Evolutionary conservation across 1,140 invertebrate genomes (phyloP).

Genomic region (Heliconius nattereri): DNA sequence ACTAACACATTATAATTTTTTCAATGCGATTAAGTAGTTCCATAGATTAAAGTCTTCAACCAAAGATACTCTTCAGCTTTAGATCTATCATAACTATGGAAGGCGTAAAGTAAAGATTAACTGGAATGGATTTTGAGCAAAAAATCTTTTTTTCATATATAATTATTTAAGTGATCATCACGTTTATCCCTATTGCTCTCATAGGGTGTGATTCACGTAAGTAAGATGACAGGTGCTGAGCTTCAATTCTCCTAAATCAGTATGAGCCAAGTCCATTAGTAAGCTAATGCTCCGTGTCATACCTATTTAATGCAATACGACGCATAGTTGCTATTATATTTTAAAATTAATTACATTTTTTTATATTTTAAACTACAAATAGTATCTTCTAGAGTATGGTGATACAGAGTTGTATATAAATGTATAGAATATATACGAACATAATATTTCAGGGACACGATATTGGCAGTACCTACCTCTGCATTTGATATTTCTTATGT

Average conservation of each 20-base stretch:
- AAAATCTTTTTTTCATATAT: neutral
- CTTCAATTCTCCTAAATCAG: neutral
- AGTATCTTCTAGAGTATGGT: neutral
- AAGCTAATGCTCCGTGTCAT: neutral
- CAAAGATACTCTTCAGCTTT: too few relatives aligned
- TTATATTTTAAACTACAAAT: neutral
- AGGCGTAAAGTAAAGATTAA: too few relatives aligned
- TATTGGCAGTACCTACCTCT: constrained; percentile 35
- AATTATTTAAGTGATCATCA: neutral
- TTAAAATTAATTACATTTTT: neutral
- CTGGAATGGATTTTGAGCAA: too few relatives aligned
- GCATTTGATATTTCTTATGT: constrained; percentile 30
- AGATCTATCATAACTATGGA: too few relatives aligned
- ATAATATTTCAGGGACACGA: constrained; percentile 32
- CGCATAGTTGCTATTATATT: neutral
- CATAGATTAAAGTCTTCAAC: too few relatives aligned
- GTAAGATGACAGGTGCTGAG: neutral
- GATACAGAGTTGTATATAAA: neutral
- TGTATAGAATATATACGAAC: neutral
- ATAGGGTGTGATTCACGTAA: neutral
- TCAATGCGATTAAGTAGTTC: too few relatives aligned
- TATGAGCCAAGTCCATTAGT: constrained; percentile 3
- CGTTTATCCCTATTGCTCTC: neutral
- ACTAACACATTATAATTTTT: too few relatives aligned
- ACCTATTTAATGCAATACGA: neutral